These are phyloP conservation scores for Epinephelus awoara DNA, from an alignment of 2,797 vertebrate genomes.

Conservation along the genomic window DNA sequence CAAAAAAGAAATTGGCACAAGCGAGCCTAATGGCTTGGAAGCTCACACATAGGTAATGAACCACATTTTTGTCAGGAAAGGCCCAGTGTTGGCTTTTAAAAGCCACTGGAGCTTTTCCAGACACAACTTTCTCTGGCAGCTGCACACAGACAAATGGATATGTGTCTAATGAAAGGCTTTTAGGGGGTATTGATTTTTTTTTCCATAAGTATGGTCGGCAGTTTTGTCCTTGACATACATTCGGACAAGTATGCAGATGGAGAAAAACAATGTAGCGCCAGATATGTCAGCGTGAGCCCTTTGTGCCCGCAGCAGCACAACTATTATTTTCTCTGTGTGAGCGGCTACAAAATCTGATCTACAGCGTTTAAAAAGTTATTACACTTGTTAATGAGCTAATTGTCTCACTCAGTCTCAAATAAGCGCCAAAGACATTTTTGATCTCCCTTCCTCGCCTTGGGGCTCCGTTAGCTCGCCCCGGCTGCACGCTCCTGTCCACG, in stretches of 20 bases:
- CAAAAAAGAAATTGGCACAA: slow-evolving; percentile 23
- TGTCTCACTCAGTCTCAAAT: slow-evolving; percentile 15
- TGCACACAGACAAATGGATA: slow-evolving; percentile 74
- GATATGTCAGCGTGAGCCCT: neutral
- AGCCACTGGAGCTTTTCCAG: slow-evolving; percentile 77
- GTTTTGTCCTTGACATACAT: slow-evolving; percentile 70
- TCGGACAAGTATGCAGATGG: slow-evolving; percentile 52
- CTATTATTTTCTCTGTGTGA: slow-evolving; percentile 11
- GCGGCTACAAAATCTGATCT: neutral
- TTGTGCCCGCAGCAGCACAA: neutral
- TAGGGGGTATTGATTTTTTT: slow-evolving; percentile 82
- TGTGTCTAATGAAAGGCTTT: slow-evolving; percentile 82
- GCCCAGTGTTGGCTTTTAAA: slow-evolving; percentile 67
- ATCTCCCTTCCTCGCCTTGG: slow-evolving; percentile 32
- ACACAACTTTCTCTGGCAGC: slow-evolving; percentile 70
- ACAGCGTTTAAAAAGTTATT: slow-evolving; percentile 37
- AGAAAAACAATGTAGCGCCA: neutral
- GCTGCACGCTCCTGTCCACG: slow-evolving; percentile 31
- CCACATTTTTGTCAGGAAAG: slow-evolving; percentile 51
- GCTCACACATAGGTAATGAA: slow-evolving; percentile 60
- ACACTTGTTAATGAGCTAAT: slow-evolving; percentile 42
- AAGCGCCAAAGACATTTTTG: slow-evolving; percentile 26
- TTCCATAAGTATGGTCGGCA: slow-evolving; percentile 45
- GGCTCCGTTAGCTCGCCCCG: slow-evolving; percentile 2
- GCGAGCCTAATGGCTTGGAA: slow-evolving; percentile 58